Percentiles rank a stretch among this genome's conserved stretches.
Conservation (phyloP, 1,140 invertebrate species). For the Penaeus japonicus region DNA sequence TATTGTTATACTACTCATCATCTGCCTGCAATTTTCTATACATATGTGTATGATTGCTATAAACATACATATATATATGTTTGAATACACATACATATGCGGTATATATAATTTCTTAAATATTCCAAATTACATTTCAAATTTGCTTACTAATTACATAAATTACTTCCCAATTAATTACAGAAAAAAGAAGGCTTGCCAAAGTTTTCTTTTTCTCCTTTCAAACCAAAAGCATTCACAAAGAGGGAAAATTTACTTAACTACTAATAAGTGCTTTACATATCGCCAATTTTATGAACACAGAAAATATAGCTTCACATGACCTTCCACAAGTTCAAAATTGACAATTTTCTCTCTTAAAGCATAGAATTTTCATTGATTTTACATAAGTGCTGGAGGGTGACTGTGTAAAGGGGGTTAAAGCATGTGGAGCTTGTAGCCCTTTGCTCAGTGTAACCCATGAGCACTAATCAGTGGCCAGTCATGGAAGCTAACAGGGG, state of each 20-base stretch:
- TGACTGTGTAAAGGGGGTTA: constrained; percentile 10
- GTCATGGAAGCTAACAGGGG: constrained; percentile 42
- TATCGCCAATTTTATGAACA: constrained; percentile 55
- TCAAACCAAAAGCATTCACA: constrained; percentile 42
- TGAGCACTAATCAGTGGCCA: constrained; percentile 16
- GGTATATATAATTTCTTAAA: background rate
- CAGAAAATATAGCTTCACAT: constrained; percentile 40
- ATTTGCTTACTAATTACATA: too few relatives aligned
- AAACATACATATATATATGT: background rate
- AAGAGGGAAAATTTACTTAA: constrained; percentile 50
- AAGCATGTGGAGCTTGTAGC: constrained; percentile 1
- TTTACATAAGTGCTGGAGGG: too few relatives aligned
- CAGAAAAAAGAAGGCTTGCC: constrained; percentile 40
- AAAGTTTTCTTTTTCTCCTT: background rate
- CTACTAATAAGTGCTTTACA: constrained; percentile 53
- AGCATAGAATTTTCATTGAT: too few relatives aligned
- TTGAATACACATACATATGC: background rate
- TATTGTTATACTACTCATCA: too few relatives aligned
- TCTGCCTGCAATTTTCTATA: too few relatives aligned
- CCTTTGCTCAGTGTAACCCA: background rate
- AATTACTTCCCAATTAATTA: background rate
- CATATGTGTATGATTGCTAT: background rate
- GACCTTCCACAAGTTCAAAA: constrained; percentile 29
- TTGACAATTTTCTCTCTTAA: background rate
- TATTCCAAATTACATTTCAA: background rate